Evolutionary conservation across 2,113 vertebrate genomes (phyloP).

Genomic region (Columba janthina): DNA sequence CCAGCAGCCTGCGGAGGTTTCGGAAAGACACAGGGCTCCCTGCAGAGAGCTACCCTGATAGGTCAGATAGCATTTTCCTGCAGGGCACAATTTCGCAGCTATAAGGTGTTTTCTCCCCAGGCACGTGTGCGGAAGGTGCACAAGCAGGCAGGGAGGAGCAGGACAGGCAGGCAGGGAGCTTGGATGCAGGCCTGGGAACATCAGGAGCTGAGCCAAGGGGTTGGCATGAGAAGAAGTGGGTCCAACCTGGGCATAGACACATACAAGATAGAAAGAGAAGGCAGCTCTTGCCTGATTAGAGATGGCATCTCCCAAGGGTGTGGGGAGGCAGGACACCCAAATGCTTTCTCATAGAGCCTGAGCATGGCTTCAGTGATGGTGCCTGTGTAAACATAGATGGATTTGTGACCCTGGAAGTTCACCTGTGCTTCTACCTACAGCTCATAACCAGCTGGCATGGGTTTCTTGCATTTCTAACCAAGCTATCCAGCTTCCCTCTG

Average conservation of each 20-base stretch:
- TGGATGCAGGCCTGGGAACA: neutral
- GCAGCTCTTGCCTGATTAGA: neutral
- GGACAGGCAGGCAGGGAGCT: neutral
- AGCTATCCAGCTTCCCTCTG: neutral
- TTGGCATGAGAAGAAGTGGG: neutral
- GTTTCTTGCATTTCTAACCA: neutral
- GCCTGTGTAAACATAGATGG: neutral
- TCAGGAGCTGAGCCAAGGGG: neutral
- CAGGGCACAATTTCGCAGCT: neutral
- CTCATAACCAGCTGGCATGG: neutral
- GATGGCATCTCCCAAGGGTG: neutral
- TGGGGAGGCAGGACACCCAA: neutral
- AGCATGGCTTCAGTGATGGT: accelerated
- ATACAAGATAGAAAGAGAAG: neutral
- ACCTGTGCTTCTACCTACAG: neutral
- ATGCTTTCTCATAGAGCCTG: neutral
- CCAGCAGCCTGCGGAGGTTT: neutral
- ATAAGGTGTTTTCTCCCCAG: neutral
- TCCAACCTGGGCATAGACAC: neutral
- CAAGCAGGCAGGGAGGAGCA: neutral
- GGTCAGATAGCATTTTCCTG: neutral
- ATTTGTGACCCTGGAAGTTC: neutral
- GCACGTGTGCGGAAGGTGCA: neutral
- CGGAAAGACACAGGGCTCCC: neutral
- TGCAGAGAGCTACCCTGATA: neutral